Percentiles rank a stretch among this genome's conserved stretches.
These are phyloP conservation scores for Lophura swinhoii DNA, from an alignment of 2,797 vertebrate species.

Conservation along the genomic window DNA sequence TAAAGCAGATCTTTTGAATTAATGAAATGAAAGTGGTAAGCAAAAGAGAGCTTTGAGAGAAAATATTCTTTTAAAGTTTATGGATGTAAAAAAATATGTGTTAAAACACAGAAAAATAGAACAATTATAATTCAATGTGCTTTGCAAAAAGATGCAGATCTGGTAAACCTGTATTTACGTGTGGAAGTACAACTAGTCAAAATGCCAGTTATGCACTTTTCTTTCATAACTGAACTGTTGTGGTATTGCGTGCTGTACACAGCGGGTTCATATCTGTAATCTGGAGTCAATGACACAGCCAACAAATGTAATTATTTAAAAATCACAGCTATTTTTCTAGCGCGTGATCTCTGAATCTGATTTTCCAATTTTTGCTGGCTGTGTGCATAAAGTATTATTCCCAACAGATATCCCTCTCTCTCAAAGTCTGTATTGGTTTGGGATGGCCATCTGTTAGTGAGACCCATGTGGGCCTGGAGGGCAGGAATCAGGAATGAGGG, in stretches of 20 bases:
- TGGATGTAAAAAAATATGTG: background rate
- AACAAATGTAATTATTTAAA: background rate
- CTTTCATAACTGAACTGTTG: background rate
- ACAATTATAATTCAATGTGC: background rate
- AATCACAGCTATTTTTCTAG: background rate
- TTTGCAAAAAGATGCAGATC: background rate
- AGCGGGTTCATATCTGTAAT: background rate
- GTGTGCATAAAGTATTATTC: background rate
- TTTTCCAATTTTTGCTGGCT: constrained; percentile 32
- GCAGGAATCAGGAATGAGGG: background rate
- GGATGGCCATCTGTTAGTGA: background rate
- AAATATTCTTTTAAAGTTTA: background rate
- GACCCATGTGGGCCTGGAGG: background rate
- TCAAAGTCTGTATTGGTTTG: background rate
- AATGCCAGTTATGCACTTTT: background rate
- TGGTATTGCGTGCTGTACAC: background rate
- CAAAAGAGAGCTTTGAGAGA: background rate
- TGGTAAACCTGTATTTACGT: background rate
- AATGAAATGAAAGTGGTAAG: background rate
- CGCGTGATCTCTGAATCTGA: background rate
- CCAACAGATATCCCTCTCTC: background rate
- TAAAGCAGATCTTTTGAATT: background rate
- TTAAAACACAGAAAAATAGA: background rate
- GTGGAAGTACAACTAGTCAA: background rate
- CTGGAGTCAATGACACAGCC: background rate